phyloP scores from a whole-genome alignment of 64 coral and sea anemone species.

The Pocillopora damicornis region DNA sequence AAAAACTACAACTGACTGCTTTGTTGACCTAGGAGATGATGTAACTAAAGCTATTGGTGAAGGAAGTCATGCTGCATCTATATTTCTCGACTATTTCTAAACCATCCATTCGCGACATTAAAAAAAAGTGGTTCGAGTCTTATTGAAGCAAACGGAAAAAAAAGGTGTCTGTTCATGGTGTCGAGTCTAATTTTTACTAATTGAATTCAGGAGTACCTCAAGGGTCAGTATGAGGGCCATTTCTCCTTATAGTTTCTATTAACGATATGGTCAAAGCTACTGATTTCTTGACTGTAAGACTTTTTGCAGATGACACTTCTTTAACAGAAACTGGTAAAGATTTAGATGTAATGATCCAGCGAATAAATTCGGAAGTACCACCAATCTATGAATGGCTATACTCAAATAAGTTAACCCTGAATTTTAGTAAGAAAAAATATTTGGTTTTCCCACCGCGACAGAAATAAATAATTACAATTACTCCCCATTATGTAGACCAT shows the following conservation, averaged over 20 bases:
- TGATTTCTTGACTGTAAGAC: conserved; percentile 1
- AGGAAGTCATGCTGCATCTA: conserved; percentile 1
- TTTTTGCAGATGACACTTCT: conserved; percentile 48
- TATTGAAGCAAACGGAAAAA: conserved; percentile 9
- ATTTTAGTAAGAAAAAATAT: too few species aligned
- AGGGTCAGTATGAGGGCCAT: conserved; percentile 21
- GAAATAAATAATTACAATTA: too few species aligned
- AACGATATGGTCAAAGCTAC: conserved; percentile 23
- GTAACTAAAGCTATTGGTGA: background rate
- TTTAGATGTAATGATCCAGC: too few species aligned
- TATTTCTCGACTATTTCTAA: background rate
- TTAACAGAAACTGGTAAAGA: conserved; percentile 10
- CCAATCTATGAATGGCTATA: background rate
- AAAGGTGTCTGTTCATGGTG: background rate
- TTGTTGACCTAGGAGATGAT: background rate
- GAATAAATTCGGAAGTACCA: background rate
- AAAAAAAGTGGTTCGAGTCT: conserved; percentile 10
- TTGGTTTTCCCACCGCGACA: too few species aligned
- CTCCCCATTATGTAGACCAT: too few species aligned
- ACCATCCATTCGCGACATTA: background rate
- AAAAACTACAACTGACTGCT: background rate
- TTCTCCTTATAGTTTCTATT: conserved; percentile 17
- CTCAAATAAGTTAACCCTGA: too few species aligned
- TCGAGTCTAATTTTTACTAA: background rate
- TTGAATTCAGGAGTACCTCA: conserved; percentile 25